These are phyloP conservation scores for Drosophila repleta DNA, from an alignment of 1,140 invertebrate genomes.

Conservation along the genomic window DNA sequence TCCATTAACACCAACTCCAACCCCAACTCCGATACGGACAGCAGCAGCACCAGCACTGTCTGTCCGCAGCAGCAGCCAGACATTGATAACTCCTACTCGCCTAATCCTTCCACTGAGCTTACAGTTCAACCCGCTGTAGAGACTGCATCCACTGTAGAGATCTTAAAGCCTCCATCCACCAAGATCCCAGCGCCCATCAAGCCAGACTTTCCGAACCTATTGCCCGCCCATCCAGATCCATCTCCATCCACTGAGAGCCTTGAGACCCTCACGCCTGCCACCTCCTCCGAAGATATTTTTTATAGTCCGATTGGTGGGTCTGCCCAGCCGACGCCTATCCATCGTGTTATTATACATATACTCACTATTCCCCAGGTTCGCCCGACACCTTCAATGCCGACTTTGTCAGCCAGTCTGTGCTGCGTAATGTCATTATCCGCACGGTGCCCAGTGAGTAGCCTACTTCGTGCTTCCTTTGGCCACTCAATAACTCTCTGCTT, in stretches of 20 bases:
- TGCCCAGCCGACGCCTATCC: neutral
- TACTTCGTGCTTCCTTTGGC: neutral
- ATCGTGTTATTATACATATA: neutral
- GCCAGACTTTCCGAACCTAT: too few relatives aligned
- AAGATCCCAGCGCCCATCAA: conserved; percentile 22
- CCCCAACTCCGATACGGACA: conserved; percentile 36
- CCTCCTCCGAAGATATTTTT: conserved; percentile 77
- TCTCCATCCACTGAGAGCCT: conserved; percentile 16
- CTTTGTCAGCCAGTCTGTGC: conserved; percentile 38
- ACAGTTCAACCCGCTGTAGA: conserved; percentile 30
- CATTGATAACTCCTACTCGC: too few relatives aligned
- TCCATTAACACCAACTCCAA: conserved; percentile 14
- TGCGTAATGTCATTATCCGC: conserved; percentile 41
- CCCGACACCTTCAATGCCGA: conserved; percentile 59
- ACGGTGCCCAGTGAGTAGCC: conserved; percentile 51
- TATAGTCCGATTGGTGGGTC: conserved; percentile 81
- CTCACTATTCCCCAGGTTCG: conserved; percentile 46
- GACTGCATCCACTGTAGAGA: conserved; percentile 40
- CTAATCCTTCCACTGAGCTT: neutral
- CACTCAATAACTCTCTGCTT: neutral
- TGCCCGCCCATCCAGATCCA: neutral
- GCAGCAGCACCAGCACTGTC: conserved; percentile 49
- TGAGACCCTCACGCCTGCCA: conserved; percentile 73
- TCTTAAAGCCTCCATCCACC: conserved; percentile 27
- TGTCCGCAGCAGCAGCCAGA: conserved; percentile 7